These are phyloP conservation scores for Cephus runcator DNA, from an alignment of 2,888 invertebrate species.

Conservation along the genomic window DNA sequence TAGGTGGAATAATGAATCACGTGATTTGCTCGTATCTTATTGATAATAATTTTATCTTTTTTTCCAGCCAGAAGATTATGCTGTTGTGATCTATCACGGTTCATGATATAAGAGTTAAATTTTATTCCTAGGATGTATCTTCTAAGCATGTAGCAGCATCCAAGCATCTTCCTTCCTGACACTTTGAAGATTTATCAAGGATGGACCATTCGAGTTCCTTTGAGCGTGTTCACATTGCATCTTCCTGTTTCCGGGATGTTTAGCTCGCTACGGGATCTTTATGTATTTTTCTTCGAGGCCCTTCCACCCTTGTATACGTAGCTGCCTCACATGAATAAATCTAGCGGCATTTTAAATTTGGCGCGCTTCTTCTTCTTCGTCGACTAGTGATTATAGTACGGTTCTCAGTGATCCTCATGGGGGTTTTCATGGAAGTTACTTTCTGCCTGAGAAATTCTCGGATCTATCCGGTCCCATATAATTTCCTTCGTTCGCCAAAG, in stretches of 20 bases:
- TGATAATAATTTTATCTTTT: not conserved
- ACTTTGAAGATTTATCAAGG: not conserved
- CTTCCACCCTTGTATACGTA: not conserved
- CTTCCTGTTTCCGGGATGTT: not conserved
- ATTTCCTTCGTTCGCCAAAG: constrained; percentile 5
- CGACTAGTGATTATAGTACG: constrained; percentile 46
- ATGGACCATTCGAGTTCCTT: not conserved
- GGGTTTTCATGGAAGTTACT: not conserved
- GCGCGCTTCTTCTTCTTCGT: constrained; percentile 33
- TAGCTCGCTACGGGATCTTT: not conserved
- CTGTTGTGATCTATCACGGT: not conserved
- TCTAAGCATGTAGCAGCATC: not conserved
- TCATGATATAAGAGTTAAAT: not conserved
- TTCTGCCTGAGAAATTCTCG: not conserved
- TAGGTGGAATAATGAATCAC: not conserved
- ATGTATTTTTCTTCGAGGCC: not conserved
- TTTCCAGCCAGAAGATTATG: not conserved
- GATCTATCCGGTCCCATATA: not conserved
- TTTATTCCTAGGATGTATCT: not conserved
- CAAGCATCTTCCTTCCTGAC: not conserved
- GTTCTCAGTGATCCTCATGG: not conserved
- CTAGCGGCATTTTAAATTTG: constrained; percentile 39
- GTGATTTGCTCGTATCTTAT: not conserved
- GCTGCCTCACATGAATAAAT: constrained; percentile 9
- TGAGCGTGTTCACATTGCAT: not conserved